Conservation (phyloP, 2,113 vertebrate genomes). For the Grammomys dolichurus region DNA sequence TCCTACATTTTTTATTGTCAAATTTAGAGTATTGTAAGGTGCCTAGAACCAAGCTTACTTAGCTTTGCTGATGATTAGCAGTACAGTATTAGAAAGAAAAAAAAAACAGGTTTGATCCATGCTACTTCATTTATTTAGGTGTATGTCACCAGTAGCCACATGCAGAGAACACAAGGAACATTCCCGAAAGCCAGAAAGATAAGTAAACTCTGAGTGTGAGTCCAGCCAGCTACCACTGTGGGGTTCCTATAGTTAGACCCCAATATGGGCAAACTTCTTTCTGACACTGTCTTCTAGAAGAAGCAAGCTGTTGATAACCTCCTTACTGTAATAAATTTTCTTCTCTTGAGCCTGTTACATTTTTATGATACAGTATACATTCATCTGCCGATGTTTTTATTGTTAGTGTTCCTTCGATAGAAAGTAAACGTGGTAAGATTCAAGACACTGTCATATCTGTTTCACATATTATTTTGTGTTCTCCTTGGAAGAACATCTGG, state of each 20-base stretch:
- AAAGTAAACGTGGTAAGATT: not conserved
- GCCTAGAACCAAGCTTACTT: not conserved
- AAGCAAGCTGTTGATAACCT: not conserved
- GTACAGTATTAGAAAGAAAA: not conserved
- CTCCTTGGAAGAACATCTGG: not conserved
- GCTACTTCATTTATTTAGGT: not conserved
- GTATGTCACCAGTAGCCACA: too few relatives aligned
- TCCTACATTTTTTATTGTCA: not conserved
- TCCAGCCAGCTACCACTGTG: not conserved
- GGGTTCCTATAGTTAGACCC: not conserved
- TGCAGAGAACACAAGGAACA: not conserved
- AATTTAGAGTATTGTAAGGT: not conserved
- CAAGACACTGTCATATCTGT: not conserved
- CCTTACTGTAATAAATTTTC: not conserved
- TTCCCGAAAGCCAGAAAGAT: not conserved
- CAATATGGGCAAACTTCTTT: not conserved
- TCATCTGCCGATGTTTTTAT: not conserved
- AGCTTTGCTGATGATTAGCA: not conserved
- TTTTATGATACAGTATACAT: not conserved
- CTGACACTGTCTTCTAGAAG: not conserved
- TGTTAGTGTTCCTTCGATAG: not conserved
- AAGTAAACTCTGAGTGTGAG: not conserved
- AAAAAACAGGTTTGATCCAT: not conserved
- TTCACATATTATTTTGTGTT: not conserved
- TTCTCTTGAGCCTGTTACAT: not conserved